These are phyloP conservation scores for Callospermophilus lateralis DNA, from an alignment of 2,113 vertebrate genomes.

Conservation along the genomic window DNA sequence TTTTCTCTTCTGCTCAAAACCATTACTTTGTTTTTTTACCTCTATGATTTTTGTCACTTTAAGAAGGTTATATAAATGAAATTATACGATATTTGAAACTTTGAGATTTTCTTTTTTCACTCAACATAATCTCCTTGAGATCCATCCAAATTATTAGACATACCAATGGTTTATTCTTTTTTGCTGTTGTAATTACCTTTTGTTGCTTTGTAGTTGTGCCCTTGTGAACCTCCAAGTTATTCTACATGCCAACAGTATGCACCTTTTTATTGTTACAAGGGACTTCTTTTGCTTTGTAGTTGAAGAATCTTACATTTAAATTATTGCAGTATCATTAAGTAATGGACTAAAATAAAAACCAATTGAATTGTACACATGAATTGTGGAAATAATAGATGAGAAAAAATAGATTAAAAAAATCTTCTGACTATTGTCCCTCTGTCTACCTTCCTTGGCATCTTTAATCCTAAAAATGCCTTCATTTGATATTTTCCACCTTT, in stretches of 20 bases:
- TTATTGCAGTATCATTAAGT: not conserved
- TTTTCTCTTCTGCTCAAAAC: not conserved
- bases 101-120: not conserved
- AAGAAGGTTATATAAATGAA: not conserved
- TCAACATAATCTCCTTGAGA: not conserved
- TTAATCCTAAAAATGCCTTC: not conserved
- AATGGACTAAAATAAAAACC: not conserved
- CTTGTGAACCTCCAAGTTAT: not conserved
- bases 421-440: not conserved
- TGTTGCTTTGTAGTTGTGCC: not conserved
- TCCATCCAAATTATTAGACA: not conserved
- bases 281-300: not conserved
- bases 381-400: not conserved
- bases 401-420: not conserved
- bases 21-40: not conserved
- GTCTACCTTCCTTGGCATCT: not conserved
- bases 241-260: not conserved
- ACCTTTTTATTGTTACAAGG: not conserved
- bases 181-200: not conserved
- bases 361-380: not conserved
- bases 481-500: not conserved
- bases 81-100: not conserved
- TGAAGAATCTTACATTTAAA: constrained; percentile 7
- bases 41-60: not conserved
- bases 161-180: not conserved